Evolutionary conservation across 2,888 invertebrate genomes (phyloP).

Genomic region (Celastrina argiolus): DNA sequence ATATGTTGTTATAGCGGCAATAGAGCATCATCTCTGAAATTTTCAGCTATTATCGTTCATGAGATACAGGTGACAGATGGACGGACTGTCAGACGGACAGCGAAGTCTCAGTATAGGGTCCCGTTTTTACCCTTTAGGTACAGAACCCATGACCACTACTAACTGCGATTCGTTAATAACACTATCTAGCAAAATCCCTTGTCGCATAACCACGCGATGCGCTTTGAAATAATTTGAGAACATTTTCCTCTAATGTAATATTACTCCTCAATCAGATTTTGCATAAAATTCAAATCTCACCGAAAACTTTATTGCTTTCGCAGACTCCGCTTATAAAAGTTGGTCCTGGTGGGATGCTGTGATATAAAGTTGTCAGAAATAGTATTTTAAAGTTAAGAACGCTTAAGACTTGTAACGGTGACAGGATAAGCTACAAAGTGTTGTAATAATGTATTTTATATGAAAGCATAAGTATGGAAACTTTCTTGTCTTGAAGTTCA

Average conservation of each 20-base stretch:
- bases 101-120: too few species aligned
- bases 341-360: slow-evolving; percentile 25
- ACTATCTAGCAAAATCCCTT: too few species aligned
- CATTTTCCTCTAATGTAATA: slow-evolving; percentile 18
- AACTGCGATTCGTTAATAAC: too few species aligned
- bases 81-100: too few species aligned
- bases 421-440: slow-evolving; percentile 8
- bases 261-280: slow-evolving; percentile 26
- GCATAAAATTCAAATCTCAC: slow-evolving; percentile 27
- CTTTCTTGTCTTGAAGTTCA: not conserved
- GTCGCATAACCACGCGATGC: too few species aligned
- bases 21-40: too few species aligned
- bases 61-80: too few species aligned
- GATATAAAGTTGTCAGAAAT: slow-evolving; percentile 28
- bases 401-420: slow-evolving; percentile 20
- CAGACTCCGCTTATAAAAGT: slow-evolving; percentile 28
- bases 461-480: not conserved
- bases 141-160: too few species aligned
- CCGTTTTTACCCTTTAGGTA: too few species aligned
- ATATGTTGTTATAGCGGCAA: too few species aligned
- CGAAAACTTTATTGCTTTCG: slow-evolving; percentile 28
- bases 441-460: slow-evolving; percentile 6
- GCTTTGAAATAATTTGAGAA: not conserved
- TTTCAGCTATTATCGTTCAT: too few species aligned
- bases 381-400: slow-evolving; percentile 23